These are phyloP conservation scores for Pseudomyrmex concolor DNA, from an alignment of 1,140 invertebrate species.

Conservation along the genomic window DNA sequence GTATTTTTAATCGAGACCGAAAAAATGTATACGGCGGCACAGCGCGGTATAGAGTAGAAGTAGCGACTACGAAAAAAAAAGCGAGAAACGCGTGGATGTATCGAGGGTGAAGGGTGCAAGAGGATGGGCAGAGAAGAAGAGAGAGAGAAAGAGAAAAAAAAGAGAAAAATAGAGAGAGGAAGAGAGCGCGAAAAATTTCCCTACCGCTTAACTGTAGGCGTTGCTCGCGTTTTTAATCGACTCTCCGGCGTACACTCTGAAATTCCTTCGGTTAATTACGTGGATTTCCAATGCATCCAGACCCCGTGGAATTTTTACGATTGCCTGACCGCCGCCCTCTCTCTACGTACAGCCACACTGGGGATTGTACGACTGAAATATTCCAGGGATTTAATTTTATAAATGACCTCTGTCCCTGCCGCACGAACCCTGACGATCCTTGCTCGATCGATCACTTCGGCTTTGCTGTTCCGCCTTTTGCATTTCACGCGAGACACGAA, in stretches of 20 bases:
- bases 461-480: conserved; percentile 53
- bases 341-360: conserved; percentile 5
- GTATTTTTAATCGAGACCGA: conserved; percentile 63
- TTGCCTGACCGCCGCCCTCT: conserved; percentile 67
- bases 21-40: conserved; percentile 61
- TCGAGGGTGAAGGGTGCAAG: conserved; percentile 51
- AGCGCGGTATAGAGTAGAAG: conserved; percentile 49
- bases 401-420: conserved; percentile 75
- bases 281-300: conserved; percentile 80
- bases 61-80: conserved; percentile 58
- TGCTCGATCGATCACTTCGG: conserved; percentile 65
- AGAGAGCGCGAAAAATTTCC: conserved; percentile 63
- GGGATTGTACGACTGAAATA: conserved; percentile 75
- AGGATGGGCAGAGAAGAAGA: conserved; percentile 37
- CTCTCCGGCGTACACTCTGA: conserved; percentile 70
- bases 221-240: conserved; percentile 83
- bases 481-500: conserved; percentile 14
- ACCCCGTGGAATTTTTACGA: conserved; percentile 81
- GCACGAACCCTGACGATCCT: conserved; percentile 43
- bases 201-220: conserved; percentile 71
- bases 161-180: conserved; percentile 25
- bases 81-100: conserved; percentile 46
- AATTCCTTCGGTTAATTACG: conserved; percentile 84
- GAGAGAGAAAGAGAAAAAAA: background rate
- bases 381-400: conserved; percentile 78